Conservation (phyloP, 1,140 invertebrate species). For the Drosophila funebris region DNA sequence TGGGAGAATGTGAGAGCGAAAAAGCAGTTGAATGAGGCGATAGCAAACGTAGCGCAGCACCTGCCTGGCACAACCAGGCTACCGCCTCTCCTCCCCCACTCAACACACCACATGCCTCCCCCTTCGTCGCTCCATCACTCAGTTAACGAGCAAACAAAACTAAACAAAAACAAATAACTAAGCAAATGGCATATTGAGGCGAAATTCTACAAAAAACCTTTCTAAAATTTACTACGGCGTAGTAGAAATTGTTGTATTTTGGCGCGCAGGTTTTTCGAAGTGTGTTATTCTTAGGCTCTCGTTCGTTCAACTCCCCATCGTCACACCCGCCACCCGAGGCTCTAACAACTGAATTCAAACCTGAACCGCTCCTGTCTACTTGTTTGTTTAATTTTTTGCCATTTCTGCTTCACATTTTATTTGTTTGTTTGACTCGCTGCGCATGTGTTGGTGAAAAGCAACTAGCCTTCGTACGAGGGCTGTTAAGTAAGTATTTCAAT, state of each 20-base stretch:
- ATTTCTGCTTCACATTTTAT: constrained; percentile 83
- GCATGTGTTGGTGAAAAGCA: constrained; percentile 72
- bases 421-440: constrained; percentile 83
- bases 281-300: constrained; percentile 43
- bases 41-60: constrained; percentile 49
- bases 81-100: neutral
- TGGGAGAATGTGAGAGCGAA: constrained; percentile 14
- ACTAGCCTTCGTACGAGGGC: constrained; percentile 43
- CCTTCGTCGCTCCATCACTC: neutral
- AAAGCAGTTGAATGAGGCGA: constrained; percentile 19
- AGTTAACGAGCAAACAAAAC: constrained; percentile 80
- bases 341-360: constrained; percentile 24
- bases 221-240: constrained; percentile 73
- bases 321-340: constrained; percentile 17
- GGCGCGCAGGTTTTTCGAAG: constrained; percentile 54
- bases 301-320: constrained; percentile 70
- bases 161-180: constrained; percentile 75
- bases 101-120: neutral
- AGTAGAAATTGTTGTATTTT: constrained; percentile 69
- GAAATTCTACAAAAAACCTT: constrained; percentile 44
- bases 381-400: constrained; percentile 84
- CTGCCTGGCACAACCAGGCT: constrained; percentile 51
- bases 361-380: constrained; percentile 82
- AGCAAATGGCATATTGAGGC: constrained; percentile 55
- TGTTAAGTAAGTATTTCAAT: neutral